phyloP scores from a whole-genome alignment of 1,140 invertebrate species.

The Littorina saxatilis region DNA sequence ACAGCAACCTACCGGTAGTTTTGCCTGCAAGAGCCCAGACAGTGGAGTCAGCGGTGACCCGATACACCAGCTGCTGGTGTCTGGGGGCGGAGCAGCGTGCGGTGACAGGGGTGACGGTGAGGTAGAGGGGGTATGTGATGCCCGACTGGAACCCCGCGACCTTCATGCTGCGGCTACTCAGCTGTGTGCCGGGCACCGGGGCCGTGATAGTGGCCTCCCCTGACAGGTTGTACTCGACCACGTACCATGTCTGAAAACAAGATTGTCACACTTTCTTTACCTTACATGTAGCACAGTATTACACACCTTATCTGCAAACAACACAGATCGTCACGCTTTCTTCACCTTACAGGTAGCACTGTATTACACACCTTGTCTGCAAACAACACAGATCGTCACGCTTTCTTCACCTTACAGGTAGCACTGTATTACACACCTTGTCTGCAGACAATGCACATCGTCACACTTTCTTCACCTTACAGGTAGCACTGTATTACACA shows the following conservation, averaged over 20 bases:
- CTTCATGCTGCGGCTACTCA: conserved; percentile 78
- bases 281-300: too few relatives aligned
- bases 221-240: conserved; percentile 87
- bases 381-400: too few relatives aligned
- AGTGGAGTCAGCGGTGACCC: conserved; percentile 91
- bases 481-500: too few relatives aligned
- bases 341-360: too few relatives aligned
- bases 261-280: not conserved
- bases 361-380: too few relatives aligned
- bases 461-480: too few relatives aligned
- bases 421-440: too few relatives aligned
- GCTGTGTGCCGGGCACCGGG: not conserved
- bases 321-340: too few relatives aligned
- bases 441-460: too few relatives aligned
- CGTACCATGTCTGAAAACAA: conserved; percentile 85
- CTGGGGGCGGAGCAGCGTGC: conserved; percentile 6
- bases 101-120: conserved; percentile 79
- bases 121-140: conserved; percentile 89
- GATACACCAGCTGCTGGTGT: conserved; percentile 88
- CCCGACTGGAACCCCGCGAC: conserved; percentile 92
- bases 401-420: too few relatives aligned
- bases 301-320: too few relatives aligned
- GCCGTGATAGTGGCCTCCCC: conserved; percentile 75
- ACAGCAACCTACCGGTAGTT: conserved; percentile 81
- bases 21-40: conserved; percentile 94